Percentiles rank a stretch among this genome's conserved stretches.
Evolutionary conservation across 2,888 invertebrate genomes (phyloP).

Genomic region (Timema podura): DNA sequence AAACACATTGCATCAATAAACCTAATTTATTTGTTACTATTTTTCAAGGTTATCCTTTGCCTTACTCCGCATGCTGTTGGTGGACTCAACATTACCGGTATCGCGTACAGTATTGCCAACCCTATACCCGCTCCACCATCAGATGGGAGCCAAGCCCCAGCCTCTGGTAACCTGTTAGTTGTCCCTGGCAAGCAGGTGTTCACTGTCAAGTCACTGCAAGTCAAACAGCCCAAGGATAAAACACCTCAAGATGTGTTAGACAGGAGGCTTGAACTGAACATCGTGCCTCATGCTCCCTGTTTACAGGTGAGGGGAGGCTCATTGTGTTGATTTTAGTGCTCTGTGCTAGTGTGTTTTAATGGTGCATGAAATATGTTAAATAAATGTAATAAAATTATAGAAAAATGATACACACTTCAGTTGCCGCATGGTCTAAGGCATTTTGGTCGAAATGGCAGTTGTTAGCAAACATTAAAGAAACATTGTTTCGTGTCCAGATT

Average conservation of each 20-base stretch:
- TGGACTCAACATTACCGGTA: conserved; percentile 65
- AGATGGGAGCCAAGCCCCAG: conserved; percentile 32
- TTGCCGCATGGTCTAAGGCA: too few relatives aligned
- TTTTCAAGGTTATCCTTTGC: conserved; percentile 56
- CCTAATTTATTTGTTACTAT: not conserved
- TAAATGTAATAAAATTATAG: too few relatives aligned
- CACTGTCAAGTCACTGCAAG: conserved; percentile 52
- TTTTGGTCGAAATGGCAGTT: too few relatives aligned
- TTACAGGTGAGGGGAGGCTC: conserved; percentile 59
- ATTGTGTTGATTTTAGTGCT: too few relatives aligned
- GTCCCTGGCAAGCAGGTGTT: conserved; percentile 59
- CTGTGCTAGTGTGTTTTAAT: too few relatives aligned
- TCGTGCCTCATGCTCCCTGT: conserved; percentile 76
- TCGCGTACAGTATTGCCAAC: conserved; percentile 60
- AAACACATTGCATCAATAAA: not conserved
- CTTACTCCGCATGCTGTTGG: conserved; percentile 73
- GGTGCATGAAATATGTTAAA: too few relatives aligned
- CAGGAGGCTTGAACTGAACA: conserved; percentile 66
- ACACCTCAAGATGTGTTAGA: conserved; percentile 54
- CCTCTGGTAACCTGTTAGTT: conserved; percentile 38
- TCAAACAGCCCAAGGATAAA: conserved; percentile 52
- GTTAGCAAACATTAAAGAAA: too few relatives aligned
- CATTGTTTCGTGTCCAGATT: too few relatives aligned
- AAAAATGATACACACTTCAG: too few relatives aligned
- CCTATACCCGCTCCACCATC: conserved; percentile 41